Evolutionary conservation across 1,140 invertebrate species (phyloP).

Genomic region (Trichogramma pretiosum): DNA sequence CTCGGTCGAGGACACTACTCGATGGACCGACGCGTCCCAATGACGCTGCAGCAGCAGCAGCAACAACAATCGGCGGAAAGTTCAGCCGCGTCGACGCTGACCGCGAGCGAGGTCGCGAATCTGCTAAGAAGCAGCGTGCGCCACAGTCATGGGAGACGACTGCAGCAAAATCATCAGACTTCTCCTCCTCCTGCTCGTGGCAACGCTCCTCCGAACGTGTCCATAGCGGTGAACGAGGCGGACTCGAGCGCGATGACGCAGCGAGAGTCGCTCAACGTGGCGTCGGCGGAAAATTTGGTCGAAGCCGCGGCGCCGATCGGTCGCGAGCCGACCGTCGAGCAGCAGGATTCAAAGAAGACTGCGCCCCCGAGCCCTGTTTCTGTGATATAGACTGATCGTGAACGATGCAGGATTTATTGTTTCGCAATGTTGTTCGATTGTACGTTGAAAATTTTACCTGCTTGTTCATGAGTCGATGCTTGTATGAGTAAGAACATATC

Average conservation of each 20-base stretch:
- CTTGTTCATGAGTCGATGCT: too few relatives aligned
- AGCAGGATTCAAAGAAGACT: slow-evolving; percentile 37
- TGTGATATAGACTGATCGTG: slow-evolving; percentile 44
- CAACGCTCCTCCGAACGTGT: too few relatives aligned
- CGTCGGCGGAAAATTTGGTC: slow-evolving; percentile 50
- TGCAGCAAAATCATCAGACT: slow-evolving; percentile 25
- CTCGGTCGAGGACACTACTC: slow-evolving; percentile 24
- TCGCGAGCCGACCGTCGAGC: slow-evolving; percentile 34
- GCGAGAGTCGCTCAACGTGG: slow-evolving; percentile 34
- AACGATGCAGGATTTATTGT: slow-evolving; percentile 11
- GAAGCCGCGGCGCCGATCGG: slow-evolving; percentile 51
- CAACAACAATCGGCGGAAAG: background rate
- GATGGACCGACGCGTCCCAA: slow-evolving; percentile 31
- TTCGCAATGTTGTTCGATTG: slow-evolving; percentile 13
- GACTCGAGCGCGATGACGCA: slow-evolving; percentile 16
- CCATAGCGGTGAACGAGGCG: slow-evolving; percentile 9
- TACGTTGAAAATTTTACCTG: too few relatives aligned
- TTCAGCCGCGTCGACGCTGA: slow-evolving; percentile 39
- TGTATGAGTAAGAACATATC: too few relatives aligned
- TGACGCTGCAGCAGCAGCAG: slow-evolving; percentile 11
- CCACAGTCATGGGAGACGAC: slow-evolving; percentile 12
- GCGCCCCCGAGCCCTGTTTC: slow-evolving; percentile 39
- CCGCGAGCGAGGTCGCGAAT: slow-evolving; percentile 51
- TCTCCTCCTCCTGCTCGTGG: too few relatives aligned
- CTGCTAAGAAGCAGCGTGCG: slow-evolving; percentile 52